phyloP scores from a whole-genome alignment of 2,888 invertebrate genomes.

The Eupeodes latifasciatus region DNA sequence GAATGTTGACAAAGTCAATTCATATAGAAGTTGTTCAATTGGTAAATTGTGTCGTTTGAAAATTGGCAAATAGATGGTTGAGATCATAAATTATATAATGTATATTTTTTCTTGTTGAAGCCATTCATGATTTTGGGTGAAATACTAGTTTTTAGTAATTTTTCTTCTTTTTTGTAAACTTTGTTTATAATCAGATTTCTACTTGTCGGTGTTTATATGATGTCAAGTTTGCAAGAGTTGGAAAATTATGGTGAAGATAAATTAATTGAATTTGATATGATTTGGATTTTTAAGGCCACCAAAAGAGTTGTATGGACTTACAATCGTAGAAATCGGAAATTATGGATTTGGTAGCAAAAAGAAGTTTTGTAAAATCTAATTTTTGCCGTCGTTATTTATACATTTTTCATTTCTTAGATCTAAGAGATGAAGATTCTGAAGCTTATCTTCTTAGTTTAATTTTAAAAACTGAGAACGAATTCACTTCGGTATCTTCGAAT shows the following conservation, averaged over 20 bases:
- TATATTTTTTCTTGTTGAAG: neutral
- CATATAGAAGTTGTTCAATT: conserved; percentile 43
- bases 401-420: too few species aligned
- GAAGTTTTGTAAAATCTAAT: too few species aligned
- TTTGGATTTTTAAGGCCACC: neutral
- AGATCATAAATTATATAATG: conserved; percentile 54
- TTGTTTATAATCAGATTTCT: neutral
- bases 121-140: neutral
- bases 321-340: too few species aligned
- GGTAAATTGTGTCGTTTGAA: conserved; percentile 25
- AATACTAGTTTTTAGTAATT: neutral
- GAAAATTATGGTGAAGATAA: neutral
- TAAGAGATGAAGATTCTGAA: too few species aligned
- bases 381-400: too few species aligned
- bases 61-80: conserved; percentile 37
- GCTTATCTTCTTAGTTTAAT: too few species aligned
- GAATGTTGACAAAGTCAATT: conserved; percentile 70
- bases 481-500: too few species aligned
- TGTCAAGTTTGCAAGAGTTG: conserved; percentile 5
- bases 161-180: neutral
- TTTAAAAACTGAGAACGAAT: too few species aligned
- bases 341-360: too few species aligned
- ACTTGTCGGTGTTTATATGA: conserved; percentile 10
- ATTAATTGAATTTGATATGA: neutral
- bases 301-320: too few species aligned